Evolutionary conservation across 53 echinoderm and acorn worm species (phyloP).

Genomic region (Pentamera pediparva): DNA sequence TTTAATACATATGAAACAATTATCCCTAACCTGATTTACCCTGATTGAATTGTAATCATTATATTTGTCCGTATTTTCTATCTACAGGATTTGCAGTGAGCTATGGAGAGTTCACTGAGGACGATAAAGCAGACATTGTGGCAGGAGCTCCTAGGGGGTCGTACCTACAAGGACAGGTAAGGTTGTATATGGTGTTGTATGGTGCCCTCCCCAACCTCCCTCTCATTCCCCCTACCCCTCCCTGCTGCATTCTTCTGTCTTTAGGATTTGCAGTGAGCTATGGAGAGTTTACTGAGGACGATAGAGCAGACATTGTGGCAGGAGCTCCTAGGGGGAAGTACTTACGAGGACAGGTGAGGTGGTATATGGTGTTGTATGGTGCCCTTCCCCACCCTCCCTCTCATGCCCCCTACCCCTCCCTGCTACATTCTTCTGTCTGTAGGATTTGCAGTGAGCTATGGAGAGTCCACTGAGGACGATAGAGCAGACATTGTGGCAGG

Average conservation of each 20-base stretch:
- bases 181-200: too few relatives aligned
- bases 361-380: too few relatives aligned
- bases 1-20: too few relatives aligned
- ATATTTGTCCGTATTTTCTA: neutral
- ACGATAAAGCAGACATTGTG: slow-evolving; percentile 49
- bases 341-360: slow-evolving; percentile 59
- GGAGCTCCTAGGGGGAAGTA: slow-evolving; percentile 58
- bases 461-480: slow-evolving; percentile 56
- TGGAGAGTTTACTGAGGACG: slow-evolving; percentile 62
- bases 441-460: slow-evolving; percentile 69
- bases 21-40: too few relatives aligned
- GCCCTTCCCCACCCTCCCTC: too few relatives aligned
- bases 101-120: slow-evolving; percentile 62
- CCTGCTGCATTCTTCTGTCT: neutral
- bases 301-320: slow-evolving; percentile 46
- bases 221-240: neutral
- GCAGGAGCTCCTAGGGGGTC: slow-evolving; percentile 58
- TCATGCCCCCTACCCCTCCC: neutral
- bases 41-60: too few relatives aligned
- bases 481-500: slow-evolving; percentile 56
- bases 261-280: slow-evolving; percentile 64
- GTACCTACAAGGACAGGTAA: slow-evolving; percentile 58
- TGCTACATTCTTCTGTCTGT: neutral
- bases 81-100: slow-evolving; percentile 61
- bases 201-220: too few relatives aligned